These are phyloP conservation scores for Drosophila tristis DNA, from an alignment of 1,140 invertebrate species.

Conservation along the genomic window DNA sequence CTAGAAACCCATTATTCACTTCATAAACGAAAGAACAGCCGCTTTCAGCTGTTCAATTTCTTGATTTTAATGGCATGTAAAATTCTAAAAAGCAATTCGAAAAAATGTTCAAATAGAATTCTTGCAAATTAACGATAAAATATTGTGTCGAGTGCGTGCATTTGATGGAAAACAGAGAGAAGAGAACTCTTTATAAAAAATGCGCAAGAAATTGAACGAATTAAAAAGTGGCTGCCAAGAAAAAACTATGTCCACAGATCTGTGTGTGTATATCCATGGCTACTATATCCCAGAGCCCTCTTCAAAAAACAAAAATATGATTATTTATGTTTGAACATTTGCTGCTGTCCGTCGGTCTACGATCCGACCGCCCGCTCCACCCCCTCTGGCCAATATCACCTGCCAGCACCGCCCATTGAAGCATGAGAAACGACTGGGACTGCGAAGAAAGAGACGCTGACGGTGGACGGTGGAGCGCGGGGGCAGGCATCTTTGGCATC, in stretches of 20 bases:
- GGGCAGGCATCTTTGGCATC: conserved; percentile 62
- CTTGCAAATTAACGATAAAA: conserved; percentile 70
- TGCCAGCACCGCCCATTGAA: conserved; percentile 72
- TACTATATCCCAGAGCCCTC: conserved; percentile 1
- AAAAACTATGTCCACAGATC: conserved; percentile 46
- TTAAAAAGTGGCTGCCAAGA: conserved; percentile 63
- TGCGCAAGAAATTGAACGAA: conserved; percentile 39
- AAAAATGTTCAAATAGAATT: conserved; percentile 56
- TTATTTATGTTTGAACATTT: conserved; percentile 81
- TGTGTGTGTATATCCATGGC: conserved; percentile 6
- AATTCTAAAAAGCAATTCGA: conserved; percentile 48
- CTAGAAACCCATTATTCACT: conserved; percentile 4
- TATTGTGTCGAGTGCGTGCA: conserved; percentile 60
- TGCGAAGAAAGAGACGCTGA: conserved; percentile 4
- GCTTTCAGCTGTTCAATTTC: conserved; percentile 58
- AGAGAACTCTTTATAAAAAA: conserved; percentile 38
- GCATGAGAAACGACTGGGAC: conserved; percentile 56
- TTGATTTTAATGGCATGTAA: conserved; percentile 58
- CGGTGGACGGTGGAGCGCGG: not conserved
- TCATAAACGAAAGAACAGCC: conserved; percentile 11
- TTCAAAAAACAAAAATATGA: conserved; percentile 42
- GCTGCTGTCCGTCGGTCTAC: conserved; percentile 69
- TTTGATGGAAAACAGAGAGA: conserved; percentile 33
- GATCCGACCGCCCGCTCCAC: not conserved
- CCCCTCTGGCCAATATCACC: conserved; percentile 37